Conservation (phyloP, 2,113 vertebrate species). For the Istiophorus platypterus region DNA sequence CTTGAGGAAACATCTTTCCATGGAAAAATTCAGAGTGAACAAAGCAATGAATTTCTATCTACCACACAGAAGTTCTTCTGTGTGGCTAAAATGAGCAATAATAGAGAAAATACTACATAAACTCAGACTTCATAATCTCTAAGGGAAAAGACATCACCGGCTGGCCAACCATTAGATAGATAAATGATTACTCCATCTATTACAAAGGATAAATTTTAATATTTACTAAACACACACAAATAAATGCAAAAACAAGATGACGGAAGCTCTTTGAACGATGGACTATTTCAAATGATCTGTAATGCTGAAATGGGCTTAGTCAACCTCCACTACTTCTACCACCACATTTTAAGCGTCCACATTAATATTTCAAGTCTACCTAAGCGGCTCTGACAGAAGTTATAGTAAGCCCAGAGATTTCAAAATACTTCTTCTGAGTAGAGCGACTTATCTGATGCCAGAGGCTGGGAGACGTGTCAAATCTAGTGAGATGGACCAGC, state of each 20-base stretch:
- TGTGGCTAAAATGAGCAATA: not conserved
- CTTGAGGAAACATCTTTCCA: not conserved
- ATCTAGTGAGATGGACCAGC: slow-evolving; percentile 63
- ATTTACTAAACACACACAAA: not conserved
- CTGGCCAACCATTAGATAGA: not conserved
- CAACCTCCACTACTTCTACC: slow-evolving; percentile 56
- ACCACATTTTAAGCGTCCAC: slow-evolving; percentile 65
- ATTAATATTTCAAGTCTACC: slow-evolving; percentile 73
- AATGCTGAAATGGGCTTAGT: slow-evolving; percentile 35
- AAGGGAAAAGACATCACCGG: not conserved
- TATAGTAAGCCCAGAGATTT: slow-evolving; percentile 72
- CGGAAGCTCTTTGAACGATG: slow-evolving; percentile 23
- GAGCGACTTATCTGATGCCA: slow-evolving; percentile 79
- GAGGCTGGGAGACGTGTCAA: slow-evolving; percentile 72
- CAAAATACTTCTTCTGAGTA: slow-evolving; percentile 61
- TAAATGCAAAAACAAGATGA: slow-evolving; percentile 6
- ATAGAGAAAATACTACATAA: not conserved
- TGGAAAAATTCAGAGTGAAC: not conserved
- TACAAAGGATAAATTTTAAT: not conserved
- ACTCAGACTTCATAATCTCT: not conserved
- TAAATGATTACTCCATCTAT: not conserved
- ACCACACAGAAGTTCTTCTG: not conserved
- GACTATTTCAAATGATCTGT: slow-evolving; percentile 43
- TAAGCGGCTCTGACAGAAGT: slow-evolving; percentile 75
- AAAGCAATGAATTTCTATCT: not conserved